phyloP scores from a whole-genome alignment of 2,113 vertebrate species.

The Halcyon malimbica region DNA sequence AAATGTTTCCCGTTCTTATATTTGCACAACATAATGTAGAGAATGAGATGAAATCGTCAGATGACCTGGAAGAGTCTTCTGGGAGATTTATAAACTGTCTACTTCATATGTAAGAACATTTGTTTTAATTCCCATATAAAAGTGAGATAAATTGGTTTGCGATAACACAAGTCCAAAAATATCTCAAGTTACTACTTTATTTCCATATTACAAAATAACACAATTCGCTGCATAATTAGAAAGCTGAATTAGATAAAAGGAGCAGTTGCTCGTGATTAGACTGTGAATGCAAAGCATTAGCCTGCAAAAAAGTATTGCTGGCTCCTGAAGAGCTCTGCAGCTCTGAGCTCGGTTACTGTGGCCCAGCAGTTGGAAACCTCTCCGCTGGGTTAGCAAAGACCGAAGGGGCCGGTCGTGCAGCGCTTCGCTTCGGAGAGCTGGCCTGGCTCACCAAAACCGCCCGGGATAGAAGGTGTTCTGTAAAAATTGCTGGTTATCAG shows the following conservation, averaged over 20 bases:
- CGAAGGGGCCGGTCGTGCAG: background rate
- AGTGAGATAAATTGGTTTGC: slow-evolving; percentile 52
- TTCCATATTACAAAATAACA: slow-evolving; percentile 49
- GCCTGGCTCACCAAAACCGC: background rate
- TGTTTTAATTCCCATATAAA: slow-evolving; percentile 53
- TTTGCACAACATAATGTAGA: background rate
- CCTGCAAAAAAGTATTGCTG: background rate
- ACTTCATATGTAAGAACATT: slow-evolving; percentile 13
- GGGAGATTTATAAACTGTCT: slow-evolving; percentile 34
- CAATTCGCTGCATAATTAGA: slow-evolving; percentile 25
- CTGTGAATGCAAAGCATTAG: background rate
- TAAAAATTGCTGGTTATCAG: background rate
- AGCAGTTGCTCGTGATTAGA: slow-evolving; percentile 22
- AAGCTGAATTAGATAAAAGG: slow-evolving; percentile 2
- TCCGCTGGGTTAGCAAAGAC: background rate
- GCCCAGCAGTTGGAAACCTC: background rate
- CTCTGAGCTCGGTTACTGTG: background rate
- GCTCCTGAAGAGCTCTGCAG: background rate
- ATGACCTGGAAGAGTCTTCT: slow-evolving; percentile 22
- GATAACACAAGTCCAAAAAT: slow-evolving; percentile 38
- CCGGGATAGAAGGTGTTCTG: background rate
- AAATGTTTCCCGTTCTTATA: background rate
- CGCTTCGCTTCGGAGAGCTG: background rate
- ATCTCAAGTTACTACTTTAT: slow-evolving; percentile 46
- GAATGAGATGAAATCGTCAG: background rate